Conservation (phyloP, 1,140 invertebrate species). For the Neoseiulus cucumeris region DNA sequence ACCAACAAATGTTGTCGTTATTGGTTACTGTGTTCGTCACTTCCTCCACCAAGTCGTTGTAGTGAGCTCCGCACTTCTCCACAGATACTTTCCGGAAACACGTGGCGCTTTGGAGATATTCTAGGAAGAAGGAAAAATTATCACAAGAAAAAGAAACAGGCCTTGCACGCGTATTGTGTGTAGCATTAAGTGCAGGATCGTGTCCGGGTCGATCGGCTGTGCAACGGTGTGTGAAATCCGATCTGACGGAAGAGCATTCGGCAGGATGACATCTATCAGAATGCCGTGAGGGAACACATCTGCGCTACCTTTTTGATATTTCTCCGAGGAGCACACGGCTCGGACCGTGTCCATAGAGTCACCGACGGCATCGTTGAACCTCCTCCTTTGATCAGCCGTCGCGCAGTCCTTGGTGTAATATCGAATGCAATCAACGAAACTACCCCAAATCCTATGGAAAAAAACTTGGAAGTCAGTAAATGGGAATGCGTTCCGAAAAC, state of each 20-base stretch:
- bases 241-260: too few species aligned
- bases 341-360: constrained; percentile 22
- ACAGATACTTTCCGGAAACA: constrained; percentile 21
- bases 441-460: constrained; percentile 21
- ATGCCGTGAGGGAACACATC: too few species aligned
- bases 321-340: constrained; percentile 21
- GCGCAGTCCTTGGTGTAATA: constrained; percentile 20
- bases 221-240: too few species aligned
- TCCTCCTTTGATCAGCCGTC: constrained; percentile 16
- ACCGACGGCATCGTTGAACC: constrained; percentile 21
- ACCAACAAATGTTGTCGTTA: constrained; percentile 22
- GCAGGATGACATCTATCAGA: too few species aligned
- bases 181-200: too few species aligned
- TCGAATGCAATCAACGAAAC: constrained; percentile 22
- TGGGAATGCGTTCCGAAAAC: too few species aligned
- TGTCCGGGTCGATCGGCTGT: too few species aligned
- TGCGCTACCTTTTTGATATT: constrained; percentile 22
- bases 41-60: constrained; percentile 18
- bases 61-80: constrained; percentile 19
- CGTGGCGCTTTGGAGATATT: constrained; percentile 19
- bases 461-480: neutral
- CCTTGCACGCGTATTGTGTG: too few species aligned
- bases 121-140: constrained; percentile 2
- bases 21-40: constrained; percentile 19
- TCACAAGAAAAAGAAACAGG: too few species aligned